These are phyloP conservation scores for Numenius phaeopus DNA, from an alignment of 2,797 vertebrate species.

Conservation along the genomic window DNA sequence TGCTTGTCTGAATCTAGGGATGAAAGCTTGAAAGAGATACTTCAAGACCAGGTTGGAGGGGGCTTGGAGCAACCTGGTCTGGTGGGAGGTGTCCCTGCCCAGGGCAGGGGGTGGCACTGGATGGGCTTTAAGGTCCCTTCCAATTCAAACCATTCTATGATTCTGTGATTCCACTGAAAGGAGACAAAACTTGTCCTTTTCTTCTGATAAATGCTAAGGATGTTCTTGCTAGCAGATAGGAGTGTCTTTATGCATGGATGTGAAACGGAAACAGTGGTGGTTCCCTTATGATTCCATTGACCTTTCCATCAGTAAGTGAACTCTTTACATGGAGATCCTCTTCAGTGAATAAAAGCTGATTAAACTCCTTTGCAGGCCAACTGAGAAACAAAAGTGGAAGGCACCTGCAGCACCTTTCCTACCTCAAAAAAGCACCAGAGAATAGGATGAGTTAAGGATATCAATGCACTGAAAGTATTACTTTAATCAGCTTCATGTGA, in stretches of 20 bases:
- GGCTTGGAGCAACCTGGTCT: no score
- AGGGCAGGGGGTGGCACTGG: no score
- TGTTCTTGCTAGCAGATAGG: background rate
- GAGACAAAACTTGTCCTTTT: background rate
- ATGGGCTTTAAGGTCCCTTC: no score
- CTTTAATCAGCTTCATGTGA: background rate
- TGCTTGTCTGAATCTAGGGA: background rate
- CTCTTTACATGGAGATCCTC: background rate
- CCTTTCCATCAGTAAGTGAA: constrained; percentile 13
- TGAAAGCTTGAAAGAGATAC: background rate
- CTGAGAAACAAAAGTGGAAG: background rate
- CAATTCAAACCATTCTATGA: no score
- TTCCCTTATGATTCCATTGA: constrained; percentile 18
- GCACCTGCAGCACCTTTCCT: background rate
- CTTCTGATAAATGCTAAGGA: background rate
- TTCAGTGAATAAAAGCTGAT: constrained; percentile 23
- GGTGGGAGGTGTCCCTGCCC: no score
- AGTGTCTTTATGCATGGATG: background rate
- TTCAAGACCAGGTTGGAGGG: no score
- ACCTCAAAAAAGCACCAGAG: background rate
- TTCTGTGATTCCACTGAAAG: background rate
- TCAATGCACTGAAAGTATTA: background rate
- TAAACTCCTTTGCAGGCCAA: background rate
- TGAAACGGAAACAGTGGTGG: background rate
- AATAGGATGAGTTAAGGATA: background rate